phyloP scores from a whole-genome alignment of 2,888 invertebrate species.

The Limnephilus marmoratus region DNA sequence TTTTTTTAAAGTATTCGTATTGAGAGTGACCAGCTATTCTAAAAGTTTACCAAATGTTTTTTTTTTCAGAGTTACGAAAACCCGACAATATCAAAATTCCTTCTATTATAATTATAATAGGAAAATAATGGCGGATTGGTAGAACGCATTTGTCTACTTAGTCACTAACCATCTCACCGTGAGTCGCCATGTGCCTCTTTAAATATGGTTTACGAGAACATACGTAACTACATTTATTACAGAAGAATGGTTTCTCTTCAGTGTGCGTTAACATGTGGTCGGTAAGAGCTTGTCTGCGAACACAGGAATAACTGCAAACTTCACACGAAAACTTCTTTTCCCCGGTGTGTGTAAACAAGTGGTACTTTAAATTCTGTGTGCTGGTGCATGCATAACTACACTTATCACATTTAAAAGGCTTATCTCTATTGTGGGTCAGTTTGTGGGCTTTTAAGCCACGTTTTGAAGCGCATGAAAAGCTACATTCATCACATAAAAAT shows the following conservation, averaged over 20 bases:
- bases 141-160: too few species aligned
- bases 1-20: too few species aligned
- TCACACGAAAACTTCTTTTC: not conserved
- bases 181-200: not conserved
- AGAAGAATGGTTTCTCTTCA: constrained; percentile 14
- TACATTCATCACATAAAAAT: constrained; percentile 9
- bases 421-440: not conserved
- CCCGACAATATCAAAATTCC: too few species aligned
- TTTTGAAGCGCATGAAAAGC: not conserved
- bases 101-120: too few species aligned
- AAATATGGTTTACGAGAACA: not conserved
- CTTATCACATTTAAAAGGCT: not conserved
- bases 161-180: not conserved
- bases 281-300: not conserved
- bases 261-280: not conserved
- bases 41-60: too few species aligned
- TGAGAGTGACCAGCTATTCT: too few species aligned
- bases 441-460: not conserved
- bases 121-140: too few species aligned
- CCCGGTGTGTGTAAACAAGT: not conserved
- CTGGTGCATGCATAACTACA: not conserved
- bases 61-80: too few species aligned
- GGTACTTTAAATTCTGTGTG: not conserved
- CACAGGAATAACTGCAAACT: constrained; percentile 15
- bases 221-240: constrained; percentile 5